Percentiles rank a stretch among this genome's conserved stretches.
phyloP scores from a whole-genome alignment of 2,113 vertebrate species.

The Lucifuga dentata region DNA sequence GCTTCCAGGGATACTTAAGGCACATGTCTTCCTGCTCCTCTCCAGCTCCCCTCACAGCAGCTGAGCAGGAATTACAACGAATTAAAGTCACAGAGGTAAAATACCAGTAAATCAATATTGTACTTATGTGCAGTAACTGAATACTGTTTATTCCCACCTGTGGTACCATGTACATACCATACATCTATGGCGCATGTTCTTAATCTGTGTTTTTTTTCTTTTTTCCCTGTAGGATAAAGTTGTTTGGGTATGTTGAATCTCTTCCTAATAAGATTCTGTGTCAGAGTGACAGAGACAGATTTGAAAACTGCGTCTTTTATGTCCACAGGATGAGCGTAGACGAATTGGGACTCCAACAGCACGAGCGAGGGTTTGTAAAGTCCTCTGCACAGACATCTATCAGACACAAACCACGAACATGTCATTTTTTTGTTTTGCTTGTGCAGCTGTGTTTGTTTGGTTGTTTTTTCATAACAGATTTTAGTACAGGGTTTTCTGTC shows the following conservation, averaged over 20 bases:
- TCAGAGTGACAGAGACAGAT: neutral
- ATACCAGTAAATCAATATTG: too few relatives aligned
- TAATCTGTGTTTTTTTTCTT: slow-evolving; percentile 17
- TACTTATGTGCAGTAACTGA: too few relatives aligned
- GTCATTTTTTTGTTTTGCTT: neutral
- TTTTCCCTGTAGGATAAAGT: slow-evolving; percentile 79
- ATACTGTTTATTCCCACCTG: neutral
- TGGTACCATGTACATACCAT: too few relatives aligned
- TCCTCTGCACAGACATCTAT: neutral
- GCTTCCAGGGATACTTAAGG: slow-evolving; percentile 92
- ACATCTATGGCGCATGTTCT: too few relatives aligned
- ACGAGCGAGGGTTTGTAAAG: slow-evolving; percentile 74
- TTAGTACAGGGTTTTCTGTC: neutral
- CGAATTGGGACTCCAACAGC: slow-evolving; percentile 76
- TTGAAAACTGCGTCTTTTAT: slow-evolving; percentile 1
- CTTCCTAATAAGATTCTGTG: neutral
- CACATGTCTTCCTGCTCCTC: slow-evolving; percentile 90
- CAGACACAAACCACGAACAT: neutral
- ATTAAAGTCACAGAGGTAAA: slow-evolving; percentile 95
- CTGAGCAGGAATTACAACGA: slow-evolving; percentile 93
- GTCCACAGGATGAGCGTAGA: slow-evolving; percentile 81
- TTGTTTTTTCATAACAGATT: too few relatives aligned
- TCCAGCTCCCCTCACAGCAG: slow-evolving; percentile 90
- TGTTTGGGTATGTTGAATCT: slow-evolving; percentile 76
- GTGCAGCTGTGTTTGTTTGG: too few relatives aligned